Evolutionary conservation across 2,888 invertebrate genomes (phyloP).

Genomic region (Drosophila meridiana): DNA sequence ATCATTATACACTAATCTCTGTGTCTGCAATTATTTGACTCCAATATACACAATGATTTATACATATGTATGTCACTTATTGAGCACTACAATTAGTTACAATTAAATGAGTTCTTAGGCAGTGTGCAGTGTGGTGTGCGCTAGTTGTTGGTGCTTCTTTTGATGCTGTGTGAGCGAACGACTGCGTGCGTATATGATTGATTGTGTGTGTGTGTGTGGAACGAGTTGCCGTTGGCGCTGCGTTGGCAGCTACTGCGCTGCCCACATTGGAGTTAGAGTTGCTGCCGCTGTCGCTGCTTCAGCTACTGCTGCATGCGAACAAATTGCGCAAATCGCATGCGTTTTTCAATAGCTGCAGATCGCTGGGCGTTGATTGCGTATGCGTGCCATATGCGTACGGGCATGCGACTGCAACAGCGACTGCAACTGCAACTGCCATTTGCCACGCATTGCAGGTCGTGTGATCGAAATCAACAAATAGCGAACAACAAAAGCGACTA

Average conservation of each 20-base stretch:
- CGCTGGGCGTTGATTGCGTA: constrained; percentile 57
- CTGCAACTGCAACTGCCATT: constrained; percentile 26
- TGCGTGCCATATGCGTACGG: constrained; percentile 53
- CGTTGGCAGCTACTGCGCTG: constrained; percentile 57
- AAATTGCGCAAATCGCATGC: constrained; percentile 69
- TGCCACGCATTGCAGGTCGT: constrained; percentile 52
- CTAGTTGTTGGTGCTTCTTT: constrained; percentile 26
- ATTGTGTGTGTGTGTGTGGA: constrained; percentile 47
- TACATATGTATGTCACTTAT: not conserved
- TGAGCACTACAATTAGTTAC: not conserved
- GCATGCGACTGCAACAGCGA: constrained; percentile 15
- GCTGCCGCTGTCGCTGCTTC: constrained; percentile 9
- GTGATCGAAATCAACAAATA: constrained; percentile 68
- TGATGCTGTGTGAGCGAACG: constrained; percentile 41
- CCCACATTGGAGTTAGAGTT: constrained; percentile 44
- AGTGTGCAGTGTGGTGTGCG: constrained; percentile 35
- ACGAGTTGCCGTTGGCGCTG: constrained; percentile 64
- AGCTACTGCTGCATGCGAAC: constrained; percentile 26
- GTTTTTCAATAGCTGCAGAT: constrained; percentile 43
- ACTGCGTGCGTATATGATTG: not conserved
- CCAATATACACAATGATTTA: not conserved
- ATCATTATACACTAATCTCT: not conserved
- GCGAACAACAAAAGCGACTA: constrained; percentile 32
- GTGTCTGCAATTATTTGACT: not conserved
- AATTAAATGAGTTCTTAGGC: constrained; percentile 18